Evolutionary conservation across 2,797 vertebrate species (phyloP), one percentile per base, ranked within the genome.

Genomic region (Uromys caudimaculatus): DNA sequence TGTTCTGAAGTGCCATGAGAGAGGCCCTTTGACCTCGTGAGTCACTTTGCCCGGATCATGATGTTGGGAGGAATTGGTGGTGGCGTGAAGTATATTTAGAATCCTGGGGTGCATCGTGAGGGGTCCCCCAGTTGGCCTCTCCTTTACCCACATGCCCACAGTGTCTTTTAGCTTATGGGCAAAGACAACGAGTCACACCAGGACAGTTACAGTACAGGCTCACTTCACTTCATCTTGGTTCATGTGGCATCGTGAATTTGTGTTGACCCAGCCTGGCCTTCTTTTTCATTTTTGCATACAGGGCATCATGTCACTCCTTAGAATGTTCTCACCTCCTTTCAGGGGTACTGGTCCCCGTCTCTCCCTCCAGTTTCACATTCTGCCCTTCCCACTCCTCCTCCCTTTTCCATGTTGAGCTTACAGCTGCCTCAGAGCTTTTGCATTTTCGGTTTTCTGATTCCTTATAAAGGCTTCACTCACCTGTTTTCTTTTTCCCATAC

Each of bases 371-470:
- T 19, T 21, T 75, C 29, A 14, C 24, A 0, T 19, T 23, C 44
- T 82, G 50, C 24, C 0, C 41, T 38, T 62, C 19, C 79, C 3
- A 29, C 16, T 47, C 60, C 60, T 8, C 16, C 6, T 1, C 32
- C 44, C 17, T 64, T 50, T 84, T 64, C 0, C n/a, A 52, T 77
- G 38, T 23, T 21, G 47, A 35, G 76, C 16, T 13, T 38, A 24
- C 8, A 50, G 21, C n/a, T 32, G 32, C 95, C 91, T 50, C 85
- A 35, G 91, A 89, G 76, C 77, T 78, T 92, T 94, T 77, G 86
- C 73, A 52, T 19, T 1, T 85, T n/a, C 41, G 19, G 10, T 27
- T 87, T 54, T n/a, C 35, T 9, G 32, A 44, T 38, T 54, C 44
- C 50, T 54, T 54, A 67, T 2, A 76, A 64, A 41, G 24, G 44